These are phyloP conservation scores for Dromas ardeola DNA, from an alignment of 2,113 vertebrate genomes.

Conservation along the genomic window DNA sequence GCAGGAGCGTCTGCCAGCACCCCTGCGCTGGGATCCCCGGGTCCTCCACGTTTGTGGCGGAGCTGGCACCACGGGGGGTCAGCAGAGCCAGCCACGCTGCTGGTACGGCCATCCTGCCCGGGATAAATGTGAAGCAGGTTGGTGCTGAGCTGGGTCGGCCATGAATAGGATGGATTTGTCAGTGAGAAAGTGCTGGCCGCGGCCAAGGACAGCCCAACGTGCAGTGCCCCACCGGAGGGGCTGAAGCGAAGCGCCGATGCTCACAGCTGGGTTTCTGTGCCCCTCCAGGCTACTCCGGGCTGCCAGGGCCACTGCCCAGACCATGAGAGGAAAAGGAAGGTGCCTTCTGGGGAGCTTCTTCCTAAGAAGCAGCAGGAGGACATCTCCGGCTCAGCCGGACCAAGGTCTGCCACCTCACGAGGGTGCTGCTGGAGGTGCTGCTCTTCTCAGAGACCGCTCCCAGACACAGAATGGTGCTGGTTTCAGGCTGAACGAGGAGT, in stretches of 20 bases:
- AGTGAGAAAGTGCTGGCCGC: fast-evolving
- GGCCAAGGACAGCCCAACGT: not conserved
- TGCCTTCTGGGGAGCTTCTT: not conserved
- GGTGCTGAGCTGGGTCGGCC: not conserved
- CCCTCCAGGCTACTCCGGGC: fast-evolving
- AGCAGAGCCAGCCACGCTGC: not conserved
- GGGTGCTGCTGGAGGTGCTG: not conserved
- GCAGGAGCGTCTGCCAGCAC: fast-evolving
- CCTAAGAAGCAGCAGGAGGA: not conserved
- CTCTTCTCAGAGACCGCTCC: not conserved
- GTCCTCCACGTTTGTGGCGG: fast-evolving
- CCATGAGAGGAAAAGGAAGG: not conserved
- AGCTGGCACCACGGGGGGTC: not conserved
- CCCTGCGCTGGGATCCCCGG: fast-evolving
- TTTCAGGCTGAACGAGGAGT: not conserved
- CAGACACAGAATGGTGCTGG: not conserved
- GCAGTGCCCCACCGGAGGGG: not conserved
- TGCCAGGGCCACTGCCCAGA: not conserved
- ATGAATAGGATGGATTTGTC: not conserved
- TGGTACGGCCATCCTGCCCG: fast-evolving
- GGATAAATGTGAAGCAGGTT: not conserved
- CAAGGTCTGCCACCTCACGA: fast-evolving
- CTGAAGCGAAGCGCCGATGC: fast-evolving
- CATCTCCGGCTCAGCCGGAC: not conserved
- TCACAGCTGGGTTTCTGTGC: not conserved